Evolutionary conservation across 2,888 invertebrate genomes (phyloP), one percentile per base, ranked within the genome.

Genomic region (Pandemis heparana): DNA sequence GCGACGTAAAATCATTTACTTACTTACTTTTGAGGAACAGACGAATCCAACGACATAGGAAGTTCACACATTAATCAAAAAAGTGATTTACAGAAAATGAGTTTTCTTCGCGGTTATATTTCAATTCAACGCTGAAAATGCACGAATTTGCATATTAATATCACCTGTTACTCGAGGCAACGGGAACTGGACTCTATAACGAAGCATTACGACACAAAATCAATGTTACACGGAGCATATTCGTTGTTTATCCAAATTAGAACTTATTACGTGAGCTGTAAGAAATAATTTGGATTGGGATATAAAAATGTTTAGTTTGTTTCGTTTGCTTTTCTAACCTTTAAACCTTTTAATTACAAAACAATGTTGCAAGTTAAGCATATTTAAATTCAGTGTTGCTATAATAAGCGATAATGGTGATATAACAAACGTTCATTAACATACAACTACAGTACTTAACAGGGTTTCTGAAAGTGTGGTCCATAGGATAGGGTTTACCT

Each of bases 391-490:
- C 32, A 39, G 56, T 43, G 63, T 70, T 43, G 38, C 70, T 12
- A 70, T 7, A 59, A 46, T 10, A 64, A 46, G 32, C 51, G 41
- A 48, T 63, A 69, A 48, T 70, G 46, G 39, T 23, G 43, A 63
- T 23, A 63, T 18, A 43, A 63, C 18, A 63, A 12, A n/a, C 53
- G 63, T 63, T 56, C 16, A 70, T 70, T 56, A 32, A 32, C 39
- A 5, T n/a, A 41, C 41, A 41, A 41, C 23, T 32, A 32, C 23
- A 32, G 23, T 32, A n/a, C n/a, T n/a, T n/a, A 32, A 32, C 23
- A 1, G 23, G 23, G 23, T 32, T 32, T 32, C 23, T 32, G 23
- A 32, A 32, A 32, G 23, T 32, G 23, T 2, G 23, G 23, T 1
- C 23, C 1, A 32, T 32, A 32, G 23, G 4, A 2, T 32, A 2